Evolutionary conservation across 2,888 invertebrate species (phyloP).

Genomic region (Tyria jacobaeae): DNA sequence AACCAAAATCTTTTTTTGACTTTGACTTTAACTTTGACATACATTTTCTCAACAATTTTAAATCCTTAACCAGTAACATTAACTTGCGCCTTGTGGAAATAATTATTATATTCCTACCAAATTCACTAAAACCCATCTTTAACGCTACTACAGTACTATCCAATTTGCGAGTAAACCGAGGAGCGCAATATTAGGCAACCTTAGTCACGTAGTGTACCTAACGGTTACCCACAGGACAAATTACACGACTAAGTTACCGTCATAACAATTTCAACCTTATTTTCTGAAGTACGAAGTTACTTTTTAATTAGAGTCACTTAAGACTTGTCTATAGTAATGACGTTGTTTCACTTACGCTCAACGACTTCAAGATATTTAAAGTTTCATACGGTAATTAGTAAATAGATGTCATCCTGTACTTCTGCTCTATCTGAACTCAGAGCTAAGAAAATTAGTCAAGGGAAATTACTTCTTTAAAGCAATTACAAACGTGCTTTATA

Average conservation of each 20-base stretch:
- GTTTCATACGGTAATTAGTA: slow-evolving; percentile 19
- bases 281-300: neutral
- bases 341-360: slow-evolving; percentile 28
- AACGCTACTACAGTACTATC: slow-evolving; percentile 23
- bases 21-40: no score
- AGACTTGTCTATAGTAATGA: slow-evolving; percentile 22
- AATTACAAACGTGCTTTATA: slow-evolving; percentile 43
- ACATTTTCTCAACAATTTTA: neutral
- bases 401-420: slow-evolving; percentile 11
- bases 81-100: slow-evolving; percentile 25
- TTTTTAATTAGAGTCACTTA: neutral
- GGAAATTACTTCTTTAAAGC: slow-evolving; percentile 34
- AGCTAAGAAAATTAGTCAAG: slow-evolving; percentile 32
- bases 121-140: slow-evolving; percentile 28
- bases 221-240: slow-evolving; percentile 35
- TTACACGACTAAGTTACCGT: slow-evolving; percentile 17
- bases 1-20: no score
- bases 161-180: slow-evolving; percentile 39
- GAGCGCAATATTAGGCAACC: slow-evolving; percentile 37
- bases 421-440: slow-evolving; percentile 19
- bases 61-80: slow-evolving; percentile 8
- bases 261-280: slow-evolving; percentile 26
- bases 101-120: slow-evolving; percentile 31
- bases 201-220: slow-evolving; percentile 30
- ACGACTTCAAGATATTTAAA: slow-evolving; percentile 28